Evolutionary conservation across 2,888 invertebrate genomes (phyloP).

Genomic region (Drosophila aldrichi): DNA sequence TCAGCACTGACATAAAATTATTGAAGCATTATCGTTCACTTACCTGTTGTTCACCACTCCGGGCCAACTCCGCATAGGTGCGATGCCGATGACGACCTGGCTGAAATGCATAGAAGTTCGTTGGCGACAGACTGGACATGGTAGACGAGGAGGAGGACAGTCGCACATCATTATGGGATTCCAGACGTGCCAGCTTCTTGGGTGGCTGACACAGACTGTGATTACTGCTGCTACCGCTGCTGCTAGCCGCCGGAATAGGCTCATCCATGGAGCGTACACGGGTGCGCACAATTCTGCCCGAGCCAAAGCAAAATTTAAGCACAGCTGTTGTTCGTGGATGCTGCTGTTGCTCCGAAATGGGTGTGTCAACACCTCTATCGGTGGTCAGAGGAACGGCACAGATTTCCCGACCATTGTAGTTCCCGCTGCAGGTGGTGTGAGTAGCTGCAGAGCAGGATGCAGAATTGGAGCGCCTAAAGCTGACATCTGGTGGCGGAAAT

Average conservation of each 20-base stretch:
- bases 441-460: constrained; percentile 70
- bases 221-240: constrained; percentile 22
- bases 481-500: constrained; percentile 26
- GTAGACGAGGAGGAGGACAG: constrained; percentile 20
- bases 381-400: constrained; percentile 47
- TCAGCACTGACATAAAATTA: neutral
- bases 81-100: constrained; percentile 66
- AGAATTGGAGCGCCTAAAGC: constrained; percentile 37
- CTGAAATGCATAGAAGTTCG: constrained; percentile 64
- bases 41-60: constrained; percentile 35
- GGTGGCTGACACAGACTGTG: constrained; percentile 49
- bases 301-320: constrained; percentile 19
- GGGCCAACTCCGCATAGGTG: constrained; percentile 59
- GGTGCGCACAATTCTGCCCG: constrained; percentile 35
- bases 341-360: constrained; percentile 17
- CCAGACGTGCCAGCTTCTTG: constrained; percentile 53
- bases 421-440: constrained; percentile 69
- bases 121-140: constrained; percentile 60
- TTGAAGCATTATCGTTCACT: neutral
- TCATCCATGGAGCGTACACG: constrained; percentile 64
- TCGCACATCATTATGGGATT: constrained; percentile 23
- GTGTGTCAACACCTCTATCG: constrained; percentile 10
- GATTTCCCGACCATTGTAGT: constrained; percentile 58
- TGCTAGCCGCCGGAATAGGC: constrained; percentile 12
- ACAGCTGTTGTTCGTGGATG: constrained; percentile 32